A percentile compares a stretch with the other conserved stretches of the same genome.
Evolutionary conservation across 2,888 invertebrate genomes (phyloP).

Genomic region (Andrena marginata): DNA sequence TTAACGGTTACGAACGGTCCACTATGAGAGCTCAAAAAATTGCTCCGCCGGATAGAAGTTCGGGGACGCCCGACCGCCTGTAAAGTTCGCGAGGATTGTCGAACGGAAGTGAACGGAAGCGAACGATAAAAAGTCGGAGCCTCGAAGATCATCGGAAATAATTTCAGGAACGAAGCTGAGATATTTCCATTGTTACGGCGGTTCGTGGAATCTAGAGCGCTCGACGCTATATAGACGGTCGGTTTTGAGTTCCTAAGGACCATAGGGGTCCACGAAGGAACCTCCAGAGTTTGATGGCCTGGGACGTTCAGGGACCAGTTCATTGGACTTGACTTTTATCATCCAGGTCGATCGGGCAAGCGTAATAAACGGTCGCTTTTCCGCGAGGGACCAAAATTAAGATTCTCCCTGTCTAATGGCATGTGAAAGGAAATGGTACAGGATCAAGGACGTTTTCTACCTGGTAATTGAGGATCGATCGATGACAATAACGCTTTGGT

Average conservation of each 20-base stretch:
- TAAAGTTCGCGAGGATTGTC: neutral
- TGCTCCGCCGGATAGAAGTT: neutral
- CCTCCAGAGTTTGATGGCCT: neutral
- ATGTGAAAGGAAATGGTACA: conserved; percentile 18
- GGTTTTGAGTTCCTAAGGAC: conserved; percentile 19
- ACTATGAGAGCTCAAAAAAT: conserved; percentile 2
- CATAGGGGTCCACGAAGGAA: neutral
- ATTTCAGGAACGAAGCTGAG: conserved; percentile 27
- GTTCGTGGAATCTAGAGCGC: conserved; percentile 12
- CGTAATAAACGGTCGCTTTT: neutral
- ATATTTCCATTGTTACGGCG: conserved; percentile 36
- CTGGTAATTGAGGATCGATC: conserved; percentile 34
- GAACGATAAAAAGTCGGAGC: neutral
- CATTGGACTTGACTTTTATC: conserved; percentile 41
- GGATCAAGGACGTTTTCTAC: neutral
- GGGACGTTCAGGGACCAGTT: conserved; percentile 5
- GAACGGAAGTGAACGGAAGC: neutral
- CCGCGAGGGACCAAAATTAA: conserved; percentile 17
- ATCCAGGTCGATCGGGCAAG: conserved; percentile 15
- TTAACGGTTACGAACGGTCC: conserved; percentile 12
- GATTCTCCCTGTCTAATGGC: conserved; percentile 34
- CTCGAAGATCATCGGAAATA: conserved; percentile 31
- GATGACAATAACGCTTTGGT: neutral
- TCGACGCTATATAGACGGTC: neutral
- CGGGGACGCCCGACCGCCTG: neutral